phyloP scores from a whole-genome alignment of 2,113 vertebrate species.

The Tachycineta bicolor region DNA sequence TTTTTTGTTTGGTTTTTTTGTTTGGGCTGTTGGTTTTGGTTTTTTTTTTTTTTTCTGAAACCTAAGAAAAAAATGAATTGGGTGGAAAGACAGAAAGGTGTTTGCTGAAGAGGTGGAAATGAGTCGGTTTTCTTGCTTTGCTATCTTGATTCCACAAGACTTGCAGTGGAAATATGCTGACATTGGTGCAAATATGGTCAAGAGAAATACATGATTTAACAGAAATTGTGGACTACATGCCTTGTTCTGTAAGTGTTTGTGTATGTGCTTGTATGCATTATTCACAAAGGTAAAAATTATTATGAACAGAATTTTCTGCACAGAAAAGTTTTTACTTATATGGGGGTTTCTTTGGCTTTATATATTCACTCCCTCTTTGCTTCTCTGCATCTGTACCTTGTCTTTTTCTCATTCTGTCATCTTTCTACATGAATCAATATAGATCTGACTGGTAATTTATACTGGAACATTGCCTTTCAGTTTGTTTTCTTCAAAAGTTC shows the following conservation, averaged over 20 bases:
- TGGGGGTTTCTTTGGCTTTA: neutral
- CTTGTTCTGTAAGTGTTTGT: neutral
- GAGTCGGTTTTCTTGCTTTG: constrained; percentile 26
- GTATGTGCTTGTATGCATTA: neutral
- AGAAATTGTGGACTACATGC: neutral
- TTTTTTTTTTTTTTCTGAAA: neutral
- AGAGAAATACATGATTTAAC: neutral
- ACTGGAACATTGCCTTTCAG: neutral
- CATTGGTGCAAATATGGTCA: neutral
- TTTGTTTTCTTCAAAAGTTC: neutral
- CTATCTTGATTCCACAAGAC: neutral
- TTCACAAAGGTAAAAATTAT: neutral
- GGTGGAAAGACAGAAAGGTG: neutral
- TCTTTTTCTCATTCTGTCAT: neutral
- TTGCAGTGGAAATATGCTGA: neutral
- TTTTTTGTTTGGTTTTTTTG: neutral
- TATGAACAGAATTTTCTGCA: neutral
- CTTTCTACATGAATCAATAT: neutral
- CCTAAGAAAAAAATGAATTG: neutral
- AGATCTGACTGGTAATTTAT: neutral
- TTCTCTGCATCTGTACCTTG: neutral
- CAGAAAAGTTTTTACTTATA: neutral
- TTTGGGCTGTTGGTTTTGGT: no score
- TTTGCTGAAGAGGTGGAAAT: neutral
- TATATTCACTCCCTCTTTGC: neutral